These are phyloP conservation scores for Paracanthobrama guichenoti DNA, from an alignment of 2,113 vertebrate species.

Conservation along the genomic window DNA sequence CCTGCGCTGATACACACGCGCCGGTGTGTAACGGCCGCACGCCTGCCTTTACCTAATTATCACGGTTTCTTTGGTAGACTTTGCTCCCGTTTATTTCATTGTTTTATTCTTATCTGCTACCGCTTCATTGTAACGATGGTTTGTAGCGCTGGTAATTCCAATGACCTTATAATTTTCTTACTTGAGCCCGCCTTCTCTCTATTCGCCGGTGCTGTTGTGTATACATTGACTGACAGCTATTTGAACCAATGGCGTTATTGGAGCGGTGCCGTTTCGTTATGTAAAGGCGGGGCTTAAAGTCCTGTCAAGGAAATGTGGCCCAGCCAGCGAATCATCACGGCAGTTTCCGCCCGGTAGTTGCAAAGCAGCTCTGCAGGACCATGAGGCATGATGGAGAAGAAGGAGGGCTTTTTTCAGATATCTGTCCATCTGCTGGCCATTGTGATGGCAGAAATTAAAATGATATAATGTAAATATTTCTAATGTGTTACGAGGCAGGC, in stretches of 20 bases:
- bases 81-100: slow-evolving; percentile 63
- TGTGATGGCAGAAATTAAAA: neutral
- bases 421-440: neutral
- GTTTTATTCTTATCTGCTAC: slow-evolving; percentile 51
- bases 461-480: neutral
- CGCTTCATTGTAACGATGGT: slow-evolving; percentile 59
- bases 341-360: slow-evolving; percentile 54
- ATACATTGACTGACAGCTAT: slow-evolving; percentile 55
- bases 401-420: slow-evolving; percentile 30
- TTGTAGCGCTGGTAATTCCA: slow-evolving; percentile 72
- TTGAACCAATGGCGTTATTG: slow-evolving; percentile 56
- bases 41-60: slow-evolving; percentile 40
- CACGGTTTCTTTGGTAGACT: slow-evolving; percentile 59
- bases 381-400: slow-evolving; percentile 35
- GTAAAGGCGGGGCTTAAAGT: slow-evolving; percentile 59
- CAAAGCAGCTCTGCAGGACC: slow-evolving; percentile 49
- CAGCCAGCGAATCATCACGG: slow-evolving; percentile 1
- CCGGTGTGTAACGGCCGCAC: slow-evolving; percentile 51
- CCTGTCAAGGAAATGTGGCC: slow-evolving; percentile 67
- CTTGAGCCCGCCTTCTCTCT: slow-evolving; percentile 67
- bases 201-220: slow-evolving; percentile 54
- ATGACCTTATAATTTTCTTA: slow-evolving; percentile 82
- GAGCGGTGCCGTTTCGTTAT: slow-evolving; percentile 12
- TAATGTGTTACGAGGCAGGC: neutral
- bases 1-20: slow-evolving; percentile 60